Evolutionary conservation across 1,140 invertebrate genomes (phyloP).

Genomic region (Tachypleus tridentatus): DNA sequence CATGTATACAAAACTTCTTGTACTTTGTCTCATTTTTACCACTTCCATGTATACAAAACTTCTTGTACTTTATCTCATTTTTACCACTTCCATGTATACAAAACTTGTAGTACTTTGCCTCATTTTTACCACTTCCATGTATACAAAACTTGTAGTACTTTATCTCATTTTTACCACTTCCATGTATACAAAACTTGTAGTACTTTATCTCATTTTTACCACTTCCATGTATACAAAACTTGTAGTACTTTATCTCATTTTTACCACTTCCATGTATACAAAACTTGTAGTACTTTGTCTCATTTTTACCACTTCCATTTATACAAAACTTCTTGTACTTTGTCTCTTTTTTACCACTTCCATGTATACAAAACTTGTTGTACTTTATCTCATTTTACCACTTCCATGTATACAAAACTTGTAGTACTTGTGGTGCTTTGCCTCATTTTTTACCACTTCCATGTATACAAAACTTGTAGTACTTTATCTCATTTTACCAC

Average conservation of each 20-base stretch:
- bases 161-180: not conserved
- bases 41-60: conserved; percentile 3
- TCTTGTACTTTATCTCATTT: not conserved
- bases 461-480: not conserved
- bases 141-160: not conserved
- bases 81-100: conserved; percentile 2
- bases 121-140: conserved; percentile 1
- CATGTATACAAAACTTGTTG: not conserved
- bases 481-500: not conserved
- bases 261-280: conserved; percentile 2
- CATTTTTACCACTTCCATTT: not conserved
- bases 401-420: not conserved
- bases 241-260: not conserved
- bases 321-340: not conserved
- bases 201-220: not conserved
- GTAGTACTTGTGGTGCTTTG: not conserved
- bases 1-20: not conserved
- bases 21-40: not conserved
- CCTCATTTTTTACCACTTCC: not conserved
- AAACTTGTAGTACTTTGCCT: not conserved
- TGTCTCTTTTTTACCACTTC: not conserved
- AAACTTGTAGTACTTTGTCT: not conserved
- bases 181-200: not conserved
- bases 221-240: conserved; percentile 3
- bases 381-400: not conserved